phyloP scores from a whole-genome alignment of 2,797 vertebrate genomes.

The Psittacula echo region DNA sequence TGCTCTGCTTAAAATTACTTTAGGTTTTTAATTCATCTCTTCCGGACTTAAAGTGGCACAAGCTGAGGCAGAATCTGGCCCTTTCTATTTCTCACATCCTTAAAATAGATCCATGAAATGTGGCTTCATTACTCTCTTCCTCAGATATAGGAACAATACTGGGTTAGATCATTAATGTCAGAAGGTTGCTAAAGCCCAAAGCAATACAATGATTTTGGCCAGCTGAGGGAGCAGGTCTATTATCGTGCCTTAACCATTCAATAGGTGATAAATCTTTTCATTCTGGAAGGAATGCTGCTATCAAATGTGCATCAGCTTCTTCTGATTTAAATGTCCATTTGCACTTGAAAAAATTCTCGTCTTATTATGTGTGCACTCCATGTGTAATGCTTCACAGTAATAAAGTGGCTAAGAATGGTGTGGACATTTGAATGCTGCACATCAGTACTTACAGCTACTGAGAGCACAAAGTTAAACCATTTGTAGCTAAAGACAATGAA shows the following conservation, averaged over 20 bases:
- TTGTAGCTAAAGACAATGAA: background rate
- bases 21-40: background rate
- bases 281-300: background rate
- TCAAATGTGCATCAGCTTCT: background rate
- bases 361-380: background rate
- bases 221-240: background rate
- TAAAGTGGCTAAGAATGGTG: background rate
- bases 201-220: background rate
- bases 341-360: conserved; percentile 10
- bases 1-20: background rate
- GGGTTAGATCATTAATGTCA: background rate
- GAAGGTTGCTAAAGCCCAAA: background rate
- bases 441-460: background rate
- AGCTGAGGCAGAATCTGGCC: background rate
- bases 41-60: background rate
- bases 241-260: background rate
- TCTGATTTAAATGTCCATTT: conserved; percentile 1
- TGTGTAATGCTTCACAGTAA: background rate
- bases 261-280: background rate
- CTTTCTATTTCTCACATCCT: background rate
- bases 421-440: background rate
- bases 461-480: background rate
- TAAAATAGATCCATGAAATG: background rate
- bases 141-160: background rate
- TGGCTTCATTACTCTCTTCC: background rate